Base-by-base conservation (phyloP, 2,113 vertebrate species). In the Panurus biarmicus region DNA sequence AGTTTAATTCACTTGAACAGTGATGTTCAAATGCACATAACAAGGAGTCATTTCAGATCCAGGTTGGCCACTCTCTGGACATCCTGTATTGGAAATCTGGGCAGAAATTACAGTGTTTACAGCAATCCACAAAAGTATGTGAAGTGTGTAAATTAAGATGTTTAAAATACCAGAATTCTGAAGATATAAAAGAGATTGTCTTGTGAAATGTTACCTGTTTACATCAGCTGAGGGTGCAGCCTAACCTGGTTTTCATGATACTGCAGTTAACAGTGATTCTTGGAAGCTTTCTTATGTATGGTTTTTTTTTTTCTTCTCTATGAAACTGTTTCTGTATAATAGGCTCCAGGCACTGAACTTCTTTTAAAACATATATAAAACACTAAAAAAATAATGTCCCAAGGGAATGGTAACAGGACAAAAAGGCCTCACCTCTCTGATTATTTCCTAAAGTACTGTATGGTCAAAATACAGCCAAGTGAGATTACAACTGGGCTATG, bases 321-420 rank as follows among this genome's bases (percentile, higher is more conserved):
- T 62, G 36, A 67, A 93, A 76, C 82, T 45, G 15, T 84, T 91
- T 89, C 85, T 80, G 24, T 82, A 29, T 85, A 73, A 31, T 57
- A 45, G 29, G 51, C 51, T 86, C 31, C 51, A 89, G 91, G 71
- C 65, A 61, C 53, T 92, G 38, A 45, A 56, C 9, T 57, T 95
- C 83, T 93, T 92, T 76, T 65, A 74, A 96, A 94, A 85, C 42
- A 51, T 44, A 23, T 47, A 77, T 40, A 85, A 92, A 94, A 60
- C 65, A 79, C 79, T 84, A 35, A 67, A 94, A 94, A 78, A 33
- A n/a, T 70, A 14, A 67, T 87, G 66, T 80, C 65, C 26, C 38
- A 69, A 22, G 77, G 60, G 67, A 35, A 29, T 78, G 56, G 26
- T 85, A 75, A 64, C 22, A 60, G 73, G 56, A 71, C 40, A 72